A percentile compares a stretch with the other conserved stretches of the same genome.
Conservation (phyloP, 1,140 invertebrate genomes). For the Colletes gigas region DNA sequence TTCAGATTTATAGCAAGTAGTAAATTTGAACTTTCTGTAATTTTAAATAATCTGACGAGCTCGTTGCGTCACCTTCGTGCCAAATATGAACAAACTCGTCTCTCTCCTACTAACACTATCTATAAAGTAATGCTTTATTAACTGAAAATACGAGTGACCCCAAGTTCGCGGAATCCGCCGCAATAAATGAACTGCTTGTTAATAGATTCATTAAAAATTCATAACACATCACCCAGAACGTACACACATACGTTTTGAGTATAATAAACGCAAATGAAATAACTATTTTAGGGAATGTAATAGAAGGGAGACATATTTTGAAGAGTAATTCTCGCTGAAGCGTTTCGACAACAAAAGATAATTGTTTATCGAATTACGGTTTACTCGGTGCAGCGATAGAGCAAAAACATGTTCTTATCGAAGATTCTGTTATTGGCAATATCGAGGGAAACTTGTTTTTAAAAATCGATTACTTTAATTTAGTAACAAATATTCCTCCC, state of each 20-base stretch:
- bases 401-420: not conserved
- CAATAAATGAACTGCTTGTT: not conserved
- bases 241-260: not conserved
- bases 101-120: not conserved
- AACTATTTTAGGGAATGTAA: not conserved
- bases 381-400: not conserved
- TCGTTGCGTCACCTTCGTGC: too few relatives aligned
- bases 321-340: not conserved
- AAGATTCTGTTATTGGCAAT: too few relatives aligned
- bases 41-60: too few relatives aligned
- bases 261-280: not conserved
- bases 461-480: too few relatives aligned
- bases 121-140: not conserved
- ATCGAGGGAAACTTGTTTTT: too few relatives aligned
- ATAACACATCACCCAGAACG: not conserved
- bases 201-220: constrained; percentile 17
- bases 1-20: too few relatives aligned
- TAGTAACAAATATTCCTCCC: too few relatives aligned
- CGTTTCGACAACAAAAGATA: not conserved
- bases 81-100: not conserved
- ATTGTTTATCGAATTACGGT: not conserved
- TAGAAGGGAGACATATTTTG: not conserved
- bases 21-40: too few relatives aligned
- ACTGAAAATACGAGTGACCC: constrained; percentile 21
- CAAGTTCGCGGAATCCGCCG: constrained; percentile 20